These are phyloP conservation scores for Serinus canaria DNA, from an alignment of 2,113 vertebrate genomes.

Conservation along the genomic window DNA sequence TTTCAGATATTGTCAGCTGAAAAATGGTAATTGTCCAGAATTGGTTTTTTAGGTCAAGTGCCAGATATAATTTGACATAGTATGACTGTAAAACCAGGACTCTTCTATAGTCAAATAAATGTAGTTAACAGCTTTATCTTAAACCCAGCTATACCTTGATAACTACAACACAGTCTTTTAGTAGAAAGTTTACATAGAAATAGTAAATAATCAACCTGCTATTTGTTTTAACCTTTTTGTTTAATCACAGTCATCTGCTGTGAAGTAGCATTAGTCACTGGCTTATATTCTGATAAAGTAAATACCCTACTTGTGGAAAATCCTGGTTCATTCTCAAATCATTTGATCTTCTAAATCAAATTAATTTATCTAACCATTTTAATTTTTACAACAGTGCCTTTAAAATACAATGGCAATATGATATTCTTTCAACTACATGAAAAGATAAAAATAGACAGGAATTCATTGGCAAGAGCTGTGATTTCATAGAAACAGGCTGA, in stretches of 20 bases:
- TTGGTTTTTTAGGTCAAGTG: background rate
- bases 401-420: background rate
- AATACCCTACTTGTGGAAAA: background rate
- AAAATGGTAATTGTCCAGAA: background rate
- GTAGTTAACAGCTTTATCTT: background rate
- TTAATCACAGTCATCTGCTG: background rate
- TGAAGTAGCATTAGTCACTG: background rate
- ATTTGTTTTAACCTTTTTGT: slow-evolving; percentile 20
- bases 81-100: background rate
- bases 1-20: background rate
- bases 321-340: background rate
- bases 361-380: background rate
- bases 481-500: background rate
- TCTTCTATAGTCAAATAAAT: background rate
- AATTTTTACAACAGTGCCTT: background rate
- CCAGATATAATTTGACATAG: background rate
- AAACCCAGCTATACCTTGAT: background rate
- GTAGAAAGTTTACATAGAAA: slow-evolving; percentile 28
- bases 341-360: background rate
- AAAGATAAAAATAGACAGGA: background rate
- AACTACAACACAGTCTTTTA: background rate
- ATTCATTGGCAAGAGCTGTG: background rate
- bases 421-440: background rate
- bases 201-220: slow-evolving; percentile 54
- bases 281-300: background rate